These are phyloP conservation scores for Trichomalopsis sarcophagae DNA, from an alignment of 1,140 invertebrate genomes.

Conservation along the genomic window DNA sequence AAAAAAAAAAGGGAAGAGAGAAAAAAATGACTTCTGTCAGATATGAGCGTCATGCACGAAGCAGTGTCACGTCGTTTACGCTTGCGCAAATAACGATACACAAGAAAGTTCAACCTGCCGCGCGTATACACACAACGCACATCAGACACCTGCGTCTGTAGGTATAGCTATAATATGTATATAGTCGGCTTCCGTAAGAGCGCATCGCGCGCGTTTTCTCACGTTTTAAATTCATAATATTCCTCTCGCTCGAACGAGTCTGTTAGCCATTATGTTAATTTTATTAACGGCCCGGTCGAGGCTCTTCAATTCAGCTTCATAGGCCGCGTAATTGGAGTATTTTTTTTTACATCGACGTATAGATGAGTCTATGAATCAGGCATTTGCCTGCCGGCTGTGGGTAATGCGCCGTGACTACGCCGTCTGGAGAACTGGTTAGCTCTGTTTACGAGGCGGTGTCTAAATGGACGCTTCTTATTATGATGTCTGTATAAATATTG, in stretches of 20 bases:
- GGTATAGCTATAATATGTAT: background rate
- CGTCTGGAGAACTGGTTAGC: constrained; percentile 18
- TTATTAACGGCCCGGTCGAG: background rate
- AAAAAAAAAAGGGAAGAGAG: background rate
- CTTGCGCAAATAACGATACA: constrained; percentile 15
- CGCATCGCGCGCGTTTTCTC: constrained; percentile 35
- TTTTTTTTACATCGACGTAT: constrained; percentile 20
- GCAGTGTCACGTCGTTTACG: background rate
- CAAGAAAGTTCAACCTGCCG: constrained; percentile 31
- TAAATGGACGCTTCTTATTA: background rate
- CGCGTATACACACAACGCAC: background rate
- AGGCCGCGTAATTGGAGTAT: constrained; percentile 28
- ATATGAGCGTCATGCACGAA: background rate
- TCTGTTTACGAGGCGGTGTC: background rate
- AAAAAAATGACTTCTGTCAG: constrained; percentile 10
- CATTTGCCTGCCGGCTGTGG: background rate
- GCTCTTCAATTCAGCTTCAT: background rate
- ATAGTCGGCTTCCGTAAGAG: background rate
- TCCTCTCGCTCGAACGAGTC: constrained; percentile 7
- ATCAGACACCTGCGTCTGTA: background rate
- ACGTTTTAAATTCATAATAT: constrained; percentile 48
- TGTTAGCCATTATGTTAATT: constrained; percentile 41
- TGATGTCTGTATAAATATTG: background rate
- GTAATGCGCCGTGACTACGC: background rate
- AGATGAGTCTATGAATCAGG: constrained; percentile 7